Percentiles rank a stretch among this genome's conserved stretches.
Evolutionary conservation across 2,797 vertebrate species (phyloP).

Genomic region (Amazona finschi): DNA sequence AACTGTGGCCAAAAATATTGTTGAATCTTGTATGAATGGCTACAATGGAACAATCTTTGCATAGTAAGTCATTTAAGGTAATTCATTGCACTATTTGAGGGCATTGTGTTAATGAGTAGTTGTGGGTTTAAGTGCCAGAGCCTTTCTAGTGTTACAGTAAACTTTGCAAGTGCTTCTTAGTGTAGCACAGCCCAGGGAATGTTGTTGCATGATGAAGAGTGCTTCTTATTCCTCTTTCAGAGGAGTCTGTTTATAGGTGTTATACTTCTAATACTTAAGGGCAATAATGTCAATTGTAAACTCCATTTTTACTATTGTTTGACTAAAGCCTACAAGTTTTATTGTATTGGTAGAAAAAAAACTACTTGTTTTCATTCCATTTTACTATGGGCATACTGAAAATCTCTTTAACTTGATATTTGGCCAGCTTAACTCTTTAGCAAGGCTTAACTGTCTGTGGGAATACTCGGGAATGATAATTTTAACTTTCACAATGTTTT

Average conservation of each 20-base stretch:
- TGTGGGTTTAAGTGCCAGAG: neutral
- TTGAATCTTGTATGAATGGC: slow-evolving; percentile 95
- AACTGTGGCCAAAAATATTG: slow-evolving; percentile 89
- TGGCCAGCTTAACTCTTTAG: neutral
- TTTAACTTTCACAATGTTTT: neutral
- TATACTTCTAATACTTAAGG: neutral
- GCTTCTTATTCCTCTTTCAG: neutral
- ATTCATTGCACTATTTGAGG: neutral
- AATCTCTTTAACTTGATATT: neutral
- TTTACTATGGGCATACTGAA: neutral
- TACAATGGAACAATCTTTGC: slow-evolving; percentile 99
- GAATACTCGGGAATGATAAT: neutral
- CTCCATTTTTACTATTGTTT: neutral
- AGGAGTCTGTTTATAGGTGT: neutral
- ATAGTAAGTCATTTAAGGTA: slow-evolving; percentile 83
- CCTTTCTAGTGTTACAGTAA: neutral
- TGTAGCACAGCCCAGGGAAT: neutral
- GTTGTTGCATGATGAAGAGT: neutral
- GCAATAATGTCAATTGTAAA: neutral
- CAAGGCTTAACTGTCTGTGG: neutral
- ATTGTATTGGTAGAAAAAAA: neutral
- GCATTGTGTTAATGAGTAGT: neutral
- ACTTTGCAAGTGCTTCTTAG: neutral
- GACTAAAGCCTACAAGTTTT: neutral
- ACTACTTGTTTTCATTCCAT: neutral